These are phyloP conservation scores for Australoheros facetus DNA, from an alignment of 2,797 vertebrate species.

Conservation along the genomic window DNA sequence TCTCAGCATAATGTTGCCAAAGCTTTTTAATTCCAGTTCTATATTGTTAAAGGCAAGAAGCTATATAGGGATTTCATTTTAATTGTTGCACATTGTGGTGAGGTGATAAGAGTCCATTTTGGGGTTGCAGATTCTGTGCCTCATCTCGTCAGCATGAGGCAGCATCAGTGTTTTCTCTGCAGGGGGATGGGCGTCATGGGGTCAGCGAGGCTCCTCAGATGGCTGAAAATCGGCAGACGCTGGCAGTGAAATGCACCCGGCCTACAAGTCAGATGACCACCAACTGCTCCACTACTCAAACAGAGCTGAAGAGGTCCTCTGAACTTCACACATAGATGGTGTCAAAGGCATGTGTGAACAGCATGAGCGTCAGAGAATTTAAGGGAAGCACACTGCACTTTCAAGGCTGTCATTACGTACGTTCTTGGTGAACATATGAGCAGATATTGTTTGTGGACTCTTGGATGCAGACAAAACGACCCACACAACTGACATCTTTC, in stretches of 20 bases:
- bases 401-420: conserved; percentile 17
- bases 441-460: conserved; percentile 36
- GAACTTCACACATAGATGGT: conserved; percentile 62
- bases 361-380: conserved; percentile 41
- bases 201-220: conserved; percentile 45
- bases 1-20: not conserved
- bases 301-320: conserved; percentile 49
- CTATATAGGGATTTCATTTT: not conserved
- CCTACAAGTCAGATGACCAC: conserved; percentile 62
- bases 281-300: conserved; percentile 57
- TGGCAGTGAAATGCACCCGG: conserved; percentile 55
- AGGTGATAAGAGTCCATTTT: not conserved
- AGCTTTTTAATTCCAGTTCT: not conserved
- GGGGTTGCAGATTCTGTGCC: not conserved
- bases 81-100: not conserved
- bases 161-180: conserved; percentile 49
- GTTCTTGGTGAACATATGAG: conserved; percentile 10
- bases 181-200: conserved; percentile 32
- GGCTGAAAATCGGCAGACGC: conserved; percentile 38
- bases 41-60: not conserved
- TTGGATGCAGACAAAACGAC: conserved; percentile 23
- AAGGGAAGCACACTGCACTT: conserved; percentile 47
- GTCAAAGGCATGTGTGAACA: conserved; percentile 54
- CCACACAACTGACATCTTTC: not conserved
- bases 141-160: conserved; percentile 16